A percentile compares a stretch with the other conserved stretches of the same genome.
Conservation (phyloP, 2,113 vertebrate genomes). For the Dolichallabes microphthalmus region DNA sequence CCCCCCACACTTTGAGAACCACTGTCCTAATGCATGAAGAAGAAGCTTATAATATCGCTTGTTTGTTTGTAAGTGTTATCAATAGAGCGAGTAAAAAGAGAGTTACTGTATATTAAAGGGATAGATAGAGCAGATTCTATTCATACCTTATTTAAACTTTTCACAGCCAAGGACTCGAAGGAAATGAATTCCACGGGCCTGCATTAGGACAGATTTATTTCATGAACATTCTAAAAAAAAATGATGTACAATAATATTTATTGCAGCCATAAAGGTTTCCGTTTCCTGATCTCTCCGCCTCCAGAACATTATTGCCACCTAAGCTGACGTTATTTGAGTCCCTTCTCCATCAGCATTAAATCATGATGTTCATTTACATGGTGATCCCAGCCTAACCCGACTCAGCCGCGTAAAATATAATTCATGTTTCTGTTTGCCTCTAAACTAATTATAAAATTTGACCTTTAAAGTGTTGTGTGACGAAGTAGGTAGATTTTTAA, state of each 20-base stretch:
- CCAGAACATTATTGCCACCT: background rate
- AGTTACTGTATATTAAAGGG: too few species aligned
- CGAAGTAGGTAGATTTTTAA: slow-evolving; percentile 38
- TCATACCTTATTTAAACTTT: background rate
- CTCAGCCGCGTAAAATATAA: slow-evolving; percentile 30
- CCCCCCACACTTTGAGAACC: too few species aligned
- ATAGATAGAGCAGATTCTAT: too few species aligned
- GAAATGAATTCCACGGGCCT: background rate
- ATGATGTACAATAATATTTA: background rate
- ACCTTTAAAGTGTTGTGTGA: slow-evolving; percentile 49
- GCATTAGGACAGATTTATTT: background rate
- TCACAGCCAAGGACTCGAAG: background rate
- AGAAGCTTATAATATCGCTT: background rate
- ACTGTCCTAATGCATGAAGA: background rate
- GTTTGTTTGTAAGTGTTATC: background rate
- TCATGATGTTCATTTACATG: slow-evolving; percentile 53
- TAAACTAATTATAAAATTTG: slow-evolving; percentile 60
- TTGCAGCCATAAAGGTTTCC: background rate
- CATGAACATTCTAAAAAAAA: background rate
- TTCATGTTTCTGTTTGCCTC: slow-evolving; percentile 48
- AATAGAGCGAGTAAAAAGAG: background rate
- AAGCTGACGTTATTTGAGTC: background rate
- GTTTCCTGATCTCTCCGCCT: background rate
- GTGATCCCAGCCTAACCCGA: slow-evolving; percentile 55
- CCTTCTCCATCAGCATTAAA: slow-evolving; percentile 12